Percentiles rank a stretch among this genome's conserved stretches.
Conservation (phyloP, 2,113 vertebrate genomes). For the Globicephala melas region DNA sequence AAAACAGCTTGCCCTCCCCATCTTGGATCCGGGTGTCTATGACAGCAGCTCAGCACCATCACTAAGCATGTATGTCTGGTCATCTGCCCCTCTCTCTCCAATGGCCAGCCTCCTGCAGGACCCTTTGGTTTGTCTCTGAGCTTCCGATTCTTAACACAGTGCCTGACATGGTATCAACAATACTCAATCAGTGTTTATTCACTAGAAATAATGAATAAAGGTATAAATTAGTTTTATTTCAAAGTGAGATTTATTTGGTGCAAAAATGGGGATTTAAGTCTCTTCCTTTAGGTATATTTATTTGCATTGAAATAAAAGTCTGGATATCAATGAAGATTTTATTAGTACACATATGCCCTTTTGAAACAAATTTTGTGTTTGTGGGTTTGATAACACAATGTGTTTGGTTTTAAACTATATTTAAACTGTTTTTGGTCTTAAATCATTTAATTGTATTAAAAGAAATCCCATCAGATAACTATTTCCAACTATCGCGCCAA, state of each 20-base stretch:
- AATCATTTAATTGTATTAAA: slow-evolving; percentile 32
- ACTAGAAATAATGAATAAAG: not conserved
- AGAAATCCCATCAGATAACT: not conserved
- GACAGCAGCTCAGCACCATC: not conserved
- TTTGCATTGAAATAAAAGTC: not conserved
- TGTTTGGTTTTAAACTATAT: slow-evolving; percentile 17
- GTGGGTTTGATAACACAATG: not conserved
- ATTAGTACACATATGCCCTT: not conserved
- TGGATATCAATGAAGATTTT: not conserved
- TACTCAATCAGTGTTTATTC: not conserved
- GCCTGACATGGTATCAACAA: not conserved
- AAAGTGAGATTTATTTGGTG: not conserved
- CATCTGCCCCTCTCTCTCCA: not conserved
- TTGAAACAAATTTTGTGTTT: slow-evolving; percentile 14
- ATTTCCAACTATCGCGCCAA: not conserved
- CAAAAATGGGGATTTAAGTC: not conserved
- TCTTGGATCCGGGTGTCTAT: not conserved
- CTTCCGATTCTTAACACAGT: not conserved
- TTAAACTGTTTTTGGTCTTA: not conserved
- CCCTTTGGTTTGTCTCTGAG: not conserved
- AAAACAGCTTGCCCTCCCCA: not conserved
- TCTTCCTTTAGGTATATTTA: not conserved
- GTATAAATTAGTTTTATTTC: not conserved
- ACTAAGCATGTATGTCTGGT: not conserved
- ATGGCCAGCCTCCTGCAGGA: not conserved